Percentiles rank a stretch among this genome's conserved stretches.
Evolutionary conservation across 2,888 invertebrate genomes (phyloP).

Genomic region (Agapetus fuscipes): DNA sequence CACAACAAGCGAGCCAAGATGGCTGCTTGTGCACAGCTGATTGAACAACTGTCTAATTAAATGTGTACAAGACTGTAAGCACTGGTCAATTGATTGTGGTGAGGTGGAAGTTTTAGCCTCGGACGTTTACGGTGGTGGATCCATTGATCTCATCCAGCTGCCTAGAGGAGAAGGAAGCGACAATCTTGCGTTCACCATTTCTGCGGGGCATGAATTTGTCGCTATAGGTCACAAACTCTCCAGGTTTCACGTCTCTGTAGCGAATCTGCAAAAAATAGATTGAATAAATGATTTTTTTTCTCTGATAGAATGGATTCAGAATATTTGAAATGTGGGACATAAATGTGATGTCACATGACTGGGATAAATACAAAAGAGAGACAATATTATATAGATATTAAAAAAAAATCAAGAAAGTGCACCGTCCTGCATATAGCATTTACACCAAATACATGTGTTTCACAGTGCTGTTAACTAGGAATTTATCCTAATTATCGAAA

Average conservation of each 20-base stretch:
- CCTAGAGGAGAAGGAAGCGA: constrained; percentile 55
- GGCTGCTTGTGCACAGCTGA: too few relatives aligned
- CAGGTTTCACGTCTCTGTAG: constrained; percentile 53
- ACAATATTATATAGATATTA: too few relatives aligned
- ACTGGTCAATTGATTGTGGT: too few relatives aligned
- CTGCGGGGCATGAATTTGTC: constrained; percentile 51
- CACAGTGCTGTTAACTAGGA: too few relatives aligned
- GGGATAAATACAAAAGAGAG: not conserved
- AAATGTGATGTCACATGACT: not conserved
- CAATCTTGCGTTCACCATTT: constrained; percentile 51
- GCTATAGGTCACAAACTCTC: constrained; percentile 51
- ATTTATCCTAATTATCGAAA: too few relatives aligned
- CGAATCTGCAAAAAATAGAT: constrained; percentile 30
- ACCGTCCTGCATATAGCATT: too few relatives aligned
- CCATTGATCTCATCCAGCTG: constrained; percentile 56
- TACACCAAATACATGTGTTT: too few relatives aligned
- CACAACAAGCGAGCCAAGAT: too few relatives aligned
- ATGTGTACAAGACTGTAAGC: too few relatives aligned
- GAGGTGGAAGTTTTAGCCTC: constrained; percentile 30
- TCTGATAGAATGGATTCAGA: too few relatives aligned
- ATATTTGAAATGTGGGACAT: not conserved
- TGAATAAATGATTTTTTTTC: not conserved
- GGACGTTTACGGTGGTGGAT: constrained; percentile 44
- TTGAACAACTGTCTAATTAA: too few relatives aligned
- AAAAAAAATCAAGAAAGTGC: too few relatives aligned